phyloP scores from a whole-genome alignment of 2,888 invertebrate genomes.

The Meiosimyza platycephala region DNA sequence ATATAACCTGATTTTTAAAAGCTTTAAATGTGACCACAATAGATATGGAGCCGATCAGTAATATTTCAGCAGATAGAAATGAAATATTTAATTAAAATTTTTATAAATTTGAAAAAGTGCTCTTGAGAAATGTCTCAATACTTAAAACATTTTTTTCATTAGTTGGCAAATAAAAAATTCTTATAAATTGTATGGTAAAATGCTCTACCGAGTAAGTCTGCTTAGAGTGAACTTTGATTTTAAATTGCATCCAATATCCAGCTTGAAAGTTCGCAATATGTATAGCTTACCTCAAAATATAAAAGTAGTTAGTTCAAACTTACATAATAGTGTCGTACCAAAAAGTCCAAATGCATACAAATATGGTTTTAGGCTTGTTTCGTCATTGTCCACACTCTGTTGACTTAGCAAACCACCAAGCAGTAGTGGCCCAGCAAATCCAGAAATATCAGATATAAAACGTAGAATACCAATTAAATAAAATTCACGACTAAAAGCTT shows the following conservation, averaged over 20 bases:
- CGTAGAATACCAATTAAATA: conserved; percentile 86
- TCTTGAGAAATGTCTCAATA: too few relatives aligned
- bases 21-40: too few relatives aligned
- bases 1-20: not conserved
- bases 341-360: conserved; percentile 77
- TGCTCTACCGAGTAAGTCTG: too few relatives aligned
- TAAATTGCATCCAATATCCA: too few relatives aligned
- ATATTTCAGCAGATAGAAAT: too few relatives aligned
- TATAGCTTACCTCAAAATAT: not conserved
- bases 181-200: too few relatives aligned
- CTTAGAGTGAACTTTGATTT: too few relatives aligned
- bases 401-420: conserved; percentile 81
- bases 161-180: too few relatives aligned
- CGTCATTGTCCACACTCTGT: conserved; percentile 57
- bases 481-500: conserved; percentile 83
- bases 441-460: conserved; percentile 82
- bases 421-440: conserved; percentile 90
- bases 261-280: not conserved
- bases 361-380: conserved; percentile 73
- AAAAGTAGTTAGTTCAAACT: conserved; percentile 47
- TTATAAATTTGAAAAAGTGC: too few relatives aligned
- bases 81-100: too few relatives aligned
- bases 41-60: too few relatives aligned
- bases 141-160: too few relatives aligned
- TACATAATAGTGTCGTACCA: conserved; percentile 76